These are phyloP conservation scores for Tribolium madens DNA, from an alignment of 1,140 invertebrate species.

Conservation along the genomic window DNA sequence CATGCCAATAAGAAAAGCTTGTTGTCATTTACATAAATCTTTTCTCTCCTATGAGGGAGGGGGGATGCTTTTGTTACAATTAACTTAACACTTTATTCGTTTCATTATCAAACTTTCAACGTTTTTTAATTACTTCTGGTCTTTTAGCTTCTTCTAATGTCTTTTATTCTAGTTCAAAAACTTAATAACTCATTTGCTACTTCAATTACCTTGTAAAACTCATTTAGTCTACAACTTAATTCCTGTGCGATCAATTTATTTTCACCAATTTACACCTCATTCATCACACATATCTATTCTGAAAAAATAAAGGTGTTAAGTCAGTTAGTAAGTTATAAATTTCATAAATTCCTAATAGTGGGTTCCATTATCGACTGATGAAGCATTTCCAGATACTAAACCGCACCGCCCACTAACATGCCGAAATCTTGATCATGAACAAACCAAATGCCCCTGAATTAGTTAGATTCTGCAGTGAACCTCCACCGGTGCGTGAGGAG, in stretches of 20 bases:
- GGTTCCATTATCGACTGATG: slow-evolving; percentile 3
- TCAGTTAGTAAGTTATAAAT: background rate
- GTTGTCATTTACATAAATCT: background rate
- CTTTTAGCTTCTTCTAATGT: background rate
- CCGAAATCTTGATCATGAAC: slow-evolving; percentile 31
- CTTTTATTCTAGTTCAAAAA: background rate
- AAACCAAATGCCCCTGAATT: slow-evolving; percentile 34
- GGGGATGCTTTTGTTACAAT: background rate
- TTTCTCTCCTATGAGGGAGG: background rate
- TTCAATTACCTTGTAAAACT: background rate
- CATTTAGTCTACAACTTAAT: background rate
- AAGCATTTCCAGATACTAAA: slow-evolving; percentile 31
- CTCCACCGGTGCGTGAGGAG: slow-evolving; percentile 32
- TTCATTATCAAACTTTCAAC: background rate
- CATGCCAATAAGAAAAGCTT: background rate
- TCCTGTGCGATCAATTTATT: background rate
- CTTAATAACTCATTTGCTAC: background rate
- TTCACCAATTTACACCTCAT: too few relatives aligned
- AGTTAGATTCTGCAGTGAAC: slow-evolving; percentile 31
- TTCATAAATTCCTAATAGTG: background rate
- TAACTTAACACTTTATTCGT: background rate
- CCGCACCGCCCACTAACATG: slow-evolving; percentile 25
- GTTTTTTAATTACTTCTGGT: background rate
- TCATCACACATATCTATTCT: too few relatives aligned
- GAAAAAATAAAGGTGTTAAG: too few relatives aligned